Conservation (phyloP, 1,140 invertebrate genomes). For the Patella vulgata region DNA sequence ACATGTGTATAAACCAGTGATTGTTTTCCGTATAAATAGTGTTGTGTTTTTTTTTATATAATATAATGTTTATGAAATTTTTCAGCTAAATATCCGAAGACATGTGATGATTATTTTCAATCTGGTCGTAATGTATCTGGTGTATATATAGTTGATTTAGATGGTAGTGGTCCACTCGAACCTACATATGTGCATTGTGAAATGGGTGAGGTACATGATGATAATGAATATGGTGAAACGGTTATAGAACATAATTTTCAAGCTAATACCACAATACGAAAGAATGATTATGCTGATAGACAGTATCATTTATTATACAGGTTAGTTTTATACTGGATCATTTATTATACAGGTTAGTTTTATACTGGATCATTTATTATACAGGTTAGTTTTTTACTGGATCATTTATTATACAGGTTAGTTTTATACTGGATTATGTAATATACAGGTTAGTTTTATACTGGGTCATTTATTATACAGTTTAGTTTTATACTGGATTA, state of each 20-base stretch:
- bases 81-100: conserved; percentile 83
- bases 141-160: conserved; percentile 90
- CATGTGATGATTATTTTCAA: conserved; percentile 90
- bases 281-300: conserved; percentile 34
- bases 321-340: conserved; percentile 42
- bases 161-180: conserved; percentile 89
- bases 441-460: too few species aligned
- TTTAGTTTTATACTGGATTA: too few species aligned
- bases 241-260: conserved; percentile 92
- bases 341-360: conserved; percentile 52
- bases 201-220: conserved; percentile 75
- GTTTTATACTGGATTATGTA: too few species aligned
- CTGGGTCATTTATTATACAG: too few species aligned
- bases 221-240: conserved; percentile 83
- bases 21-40: too few species aligned
- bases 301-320: conserved; percentile 52
- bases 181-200: conserved; percentile 91
- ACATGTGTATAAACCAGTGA: too few species aligned
- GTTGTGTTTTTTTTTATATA: too few species aligned
- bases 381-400: conserved; percentile 50
- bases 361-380: conserved; percentile 43
- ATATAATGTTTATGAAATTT: too few species aligned
- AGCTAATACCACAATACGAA: conserved; percentile 41
- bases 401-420: conserved; percentile 54
- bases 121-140: conserved; percentile 85